Conservation (phyloP, 2,888 invertebrate genomes). For the Rhopalosiphum nymphaeae region DNA sequence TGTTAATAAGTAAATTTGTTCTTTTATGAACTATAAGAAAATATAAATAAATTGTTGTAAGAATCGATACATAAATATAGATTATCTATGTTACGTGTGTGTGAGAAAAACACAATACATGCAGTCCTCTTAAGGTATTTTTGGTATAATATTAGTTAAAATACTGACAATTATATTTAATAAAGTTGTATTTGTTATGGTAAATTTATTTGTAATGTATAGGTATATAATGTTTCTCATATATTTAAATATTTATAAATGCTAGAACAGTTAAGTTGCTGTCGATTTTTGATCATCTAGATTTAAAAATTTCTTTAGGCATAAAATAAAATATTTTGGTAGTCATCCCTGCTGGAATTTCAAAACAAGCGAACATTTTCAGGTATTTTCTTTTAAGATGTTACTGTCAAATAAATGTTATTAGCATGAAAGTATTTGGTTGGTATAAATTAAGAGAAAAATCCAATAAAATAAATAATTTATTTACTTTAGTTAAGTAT, state of each 20-base stretch:
- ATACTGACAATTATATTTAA: constrained; percentile 3
- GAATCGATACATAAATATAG: neutral
- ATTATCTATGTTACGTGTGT: too few species aligned
- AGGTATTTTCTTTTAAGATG: constrained; percentile 34
- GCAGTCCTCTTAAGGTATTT: neutral
- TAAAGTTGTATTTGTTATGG: neutral
- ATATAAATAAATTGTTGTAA: neutral
- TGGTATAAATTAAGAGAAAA: constrained; percentile 22
- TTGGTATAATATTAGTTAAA: neutral
- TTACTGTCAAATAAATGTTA: constrained; percentile 35
- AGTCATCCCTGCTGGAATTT: constrained; percentile 25
- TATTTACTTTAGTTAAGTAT: neutral
- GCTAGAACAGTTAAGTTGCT: neutral
- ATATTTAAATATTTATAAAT: neutral
- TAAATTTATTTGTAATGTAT: neutral
- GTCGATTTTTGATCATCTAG: constrained; percentile 30
- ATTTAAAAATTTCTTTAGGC: constrained; percentile 56
- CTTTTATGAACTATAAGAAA: neutral
- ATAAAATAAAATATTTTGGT: constrained; percentile 45
- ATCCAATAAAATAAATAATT: neutral
- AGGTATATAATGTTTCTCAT: neutral
- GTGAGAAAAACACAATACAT: neutral
- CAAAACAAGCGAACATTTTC: constrained; percentile 38
- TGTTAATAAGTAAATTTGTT: neutral
- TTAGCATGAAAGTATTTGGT: constrained; percentile 53